These are phyloP conservation scores for Phataginus tricuspis DNA, from an alignment of 2,797 vertebrate species.

Conservation along the genomic window DNA sequence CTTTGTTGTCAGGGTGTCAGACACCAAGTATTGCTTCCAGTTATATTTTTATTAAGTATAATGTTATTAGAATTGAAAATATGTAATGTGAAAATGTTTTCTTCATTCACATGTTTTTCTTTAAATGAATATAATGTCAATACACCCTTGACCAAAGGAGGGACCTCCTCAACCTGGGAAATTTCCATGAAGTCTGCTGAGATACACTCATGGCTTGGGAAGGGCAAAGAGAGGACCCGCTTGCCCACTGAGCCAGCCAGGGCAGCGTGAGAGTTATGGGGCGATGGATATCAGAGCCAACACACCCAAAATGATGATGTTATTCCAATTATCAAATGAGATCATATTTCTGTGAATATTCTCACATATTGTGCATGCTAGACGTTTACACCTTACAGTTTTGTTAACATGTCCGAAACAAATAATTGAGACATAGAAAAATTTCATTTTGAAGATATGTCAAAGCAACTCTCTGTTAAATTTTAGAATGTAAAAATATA, in stretches of 20 bases:
- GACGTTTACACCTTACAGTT: background rate
- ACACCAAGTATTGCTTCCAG: background rate
- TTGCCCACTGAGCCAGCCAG: too few species aligned
- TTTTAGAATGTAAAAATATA: background rate
- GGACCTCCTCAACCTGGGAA: background rate
- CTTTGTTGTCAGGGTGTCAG: background rate
- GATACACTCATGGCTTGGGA: background rate
- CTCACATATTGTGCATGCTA: background rate
- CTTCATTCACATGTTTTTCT: background rate
- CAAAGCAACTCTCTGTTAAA: slow-evolving; percentile 17
- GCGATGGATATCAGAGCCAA: background rate
- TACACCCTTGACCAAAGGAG: background rate
- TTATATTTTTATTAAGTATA: background rate
- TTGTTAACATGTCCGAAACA: slow-evolving; percentile 39
- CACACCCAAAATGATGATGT: background rate
- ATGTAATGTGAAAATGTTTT: background rate
- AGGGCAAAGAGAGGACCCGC: background rate
- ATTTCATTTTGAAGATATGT: slow-evolving; percentile 8
- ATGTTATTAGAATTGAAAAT: slow-evolving; percentile 11
- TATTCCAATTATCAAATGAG: background rate
- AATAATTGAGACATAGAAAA: background rate
- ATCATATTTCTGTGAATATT: background rate
- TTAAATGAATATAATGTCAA: background rate
- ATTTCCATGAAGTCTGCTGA: background rate
- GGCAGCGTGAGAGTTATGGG: background rate